phyloP scores from a whole-genome alignment of 2,888 invertebrate species.

The Sisyra nigra region DNA sequence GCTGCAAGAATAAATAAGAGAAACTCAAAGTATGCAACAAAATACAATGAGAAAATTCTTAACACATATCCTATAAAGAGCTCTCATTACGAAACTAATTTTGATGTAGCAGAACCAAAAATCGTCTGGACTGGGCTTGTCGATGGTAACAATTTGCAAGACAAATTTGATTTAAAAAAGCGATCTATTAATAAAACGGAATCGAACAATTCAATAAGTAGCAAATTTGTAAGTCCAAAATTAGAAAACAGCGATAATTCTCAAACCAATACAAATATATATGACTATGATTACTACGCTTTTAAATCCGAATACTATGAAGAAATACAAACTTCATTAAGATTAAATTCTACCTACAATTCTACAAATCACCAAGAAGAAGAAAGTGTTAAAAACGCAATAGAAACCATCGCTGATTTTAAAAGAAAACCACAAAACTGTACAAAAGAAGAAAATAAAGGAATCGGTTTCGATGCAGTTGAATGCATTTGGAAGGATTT shows the following conservation, averaged over 20 bases:
- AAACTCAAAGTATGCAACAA: background rate
- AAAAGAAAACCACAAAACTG: slow-evolving; percentile 27
- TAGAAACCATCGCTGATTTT: slow-evolving; percentile 23
- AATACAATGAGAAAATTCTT: no score
- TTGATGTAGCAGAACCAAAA: background rate
- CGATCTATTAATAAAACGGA: background rate
- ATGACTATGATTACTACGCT: slow-evolving; percentile 26
- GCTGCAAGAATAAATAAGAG: background rate
- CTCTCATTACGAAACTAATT: background rate
- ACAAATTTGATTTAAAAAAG: background rate
- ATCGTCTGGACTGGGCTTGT: background rate
- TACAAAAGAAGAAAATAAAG: slow-evolving; percentile 27
- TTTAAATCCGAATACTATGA: slow-evolving; percentile 31
- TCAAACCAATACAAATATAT: slow-evolving; percentile 14
- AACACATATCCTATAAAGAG: no score
- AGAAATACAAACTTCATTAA: slow-evolving; percentile 21
- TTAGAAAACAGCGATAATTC: background rate
- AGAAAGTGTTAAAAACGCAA: slow-evolving; percentile 22
- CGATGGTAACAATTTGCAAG: background rate
- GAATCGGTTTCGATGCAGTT: slow-evolving; percentile 26
- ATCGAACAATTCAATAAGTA: background rate
- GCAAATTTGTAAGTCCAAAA: background rate
- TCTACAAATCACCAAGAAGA: slow-evolving; percentile 26
- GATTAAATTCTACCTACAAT: slow-evolving; percentile 25
- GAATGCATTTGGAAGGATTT: slow-evolving; percentile 27